Evolutionary conservation across 2,113 vertebrate species (phyloP), one percentile per base, ranked within the genome.

Genomic region (Toxotes chatareus): DNA sequence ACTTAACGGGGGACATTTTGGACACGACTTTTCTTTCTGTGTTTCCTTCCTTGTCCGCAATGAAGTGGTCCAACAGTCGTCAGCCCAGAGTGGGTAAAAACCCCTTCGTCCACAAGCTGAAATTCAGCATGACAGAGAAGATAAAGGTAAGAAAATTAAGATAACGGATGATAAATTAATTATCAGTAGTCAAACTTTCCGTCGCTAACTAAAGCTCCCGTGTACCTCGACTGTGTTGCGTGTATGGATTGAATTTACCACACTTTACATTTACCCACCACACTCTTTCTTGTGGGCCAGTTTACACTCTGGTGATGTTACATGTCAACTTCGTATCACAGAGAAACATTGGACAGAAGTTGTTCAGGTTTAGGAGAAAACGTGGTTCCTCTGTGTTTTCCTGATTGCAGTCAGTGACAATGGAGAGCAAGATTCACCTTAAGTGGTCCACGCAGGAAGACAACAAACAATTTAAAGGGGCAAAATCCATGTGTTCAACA

Each of bases 71-170:
- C 11, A 84, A 87, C 87, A 92, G 88, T 53, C 89, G 91, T 53
- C 84, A 91, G 81, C 80, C 84, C 80, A 82, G 68, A 74, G 80
- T 83, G 47, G 93, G 89, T 13, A 89, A 85, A 51, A 94, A 97
- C 89, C 97, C 97, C 4, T 98, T 98, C 93, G 93, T 94, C 57
- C 96, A 97, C 88, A 92, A 96, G 80, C 92, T 97, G 82, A 95
- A 94, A 76, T 82, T 97, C 86, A 93, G 93, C 82, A 49, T 90
- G 75, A 77, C 94, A 82, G 94, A 96, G 83, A 97, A 96, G 94
- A 93, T 96, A 86, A 94, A 96, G 97, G 97, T 98, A 91, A 96
- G 95, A 47, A 14, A 16, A 2, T 32, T 19, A 31, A 63, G 21
- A 13, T 4, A 36, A 23, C 6, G 7, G 13, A 47, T 44, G 14